phyloP scores from a whole-genome alignment of 1,140 invertebrate species.

The Meloidogyne floridensis region DNA sequence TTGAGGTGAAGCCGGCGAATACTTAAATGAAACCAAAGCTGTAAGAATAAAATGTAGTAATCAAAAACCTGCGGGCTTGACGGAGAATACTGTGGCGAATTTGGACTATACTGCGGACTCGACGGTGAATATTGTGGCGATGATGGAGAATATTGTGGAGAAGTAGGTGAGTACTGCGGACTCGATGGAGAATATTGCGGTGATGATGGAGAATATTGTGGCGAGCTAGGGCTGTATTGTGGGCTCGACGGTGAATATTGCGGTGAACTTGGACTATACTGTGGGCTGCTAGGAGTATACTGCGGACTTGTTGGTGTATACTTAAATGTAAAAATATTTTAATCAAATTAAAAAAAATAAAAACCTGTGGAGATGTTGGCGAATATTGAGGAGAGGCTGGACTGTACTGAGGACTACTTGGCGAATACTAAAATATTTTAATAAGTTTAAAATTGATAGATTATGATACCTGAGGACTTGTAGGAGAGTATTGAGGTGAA shows the following conservation, averaged over 20 bases:
- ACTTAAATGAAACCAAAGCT: neutral
- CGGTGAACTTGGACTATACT: slow-evolving; percentile 75
- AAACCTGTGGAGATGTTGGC: slow-evolving; percentile 78
- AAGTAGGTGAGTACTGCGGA: slow-evolving; percentile 59
- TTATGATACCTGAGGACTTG: slow-evolving; percentile 20
- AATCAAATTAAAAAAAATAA: slow-evolving; percentile 71
- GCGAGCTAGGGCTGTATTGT: slow-evolving; percentile 71
- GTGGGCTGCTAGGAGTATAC: slow-evolving; percentile 72
- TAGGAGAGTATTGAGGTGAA: slow-evolving; percentile 72
- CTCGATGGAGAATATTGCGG: slow-evolving; percentile 76
- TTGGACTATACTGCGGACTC: slow-evolving; percentile 10
- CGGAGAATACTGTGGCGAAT: slow-evolving; percentile 71
- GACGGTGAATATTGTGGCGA: slow-evolving; percentile 30
- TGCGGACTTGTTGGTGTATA: slow-evolving; percentile 66
- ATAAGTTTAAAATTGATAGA: neutral
- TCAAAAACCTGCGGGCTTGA: slow-evolving; percentile 67
- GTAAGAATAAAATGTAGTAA: neutral
- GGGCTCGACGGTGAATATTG: slow-evolving; percentile 70
- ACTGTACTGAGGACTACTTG: slow-evolving; percentile 66
- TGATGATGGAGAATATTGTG: slow-evolving; percentile 73
- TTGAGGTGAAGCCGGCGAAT: slow-evolving; percentile 24
- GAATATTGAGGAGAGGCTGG: slow-evolving; percentile 63
- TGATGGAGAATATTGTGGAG: neutral
- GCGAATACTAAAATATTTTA: slow-evolving; percentile 12
- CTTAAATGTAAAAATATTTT: neutral